Evolutionary conservation across 2,797 vertebrate genomes (phyloP), one percentile per base, ranked within the genome.

Genomic region (Sebastes hopkinsi): DNA sequence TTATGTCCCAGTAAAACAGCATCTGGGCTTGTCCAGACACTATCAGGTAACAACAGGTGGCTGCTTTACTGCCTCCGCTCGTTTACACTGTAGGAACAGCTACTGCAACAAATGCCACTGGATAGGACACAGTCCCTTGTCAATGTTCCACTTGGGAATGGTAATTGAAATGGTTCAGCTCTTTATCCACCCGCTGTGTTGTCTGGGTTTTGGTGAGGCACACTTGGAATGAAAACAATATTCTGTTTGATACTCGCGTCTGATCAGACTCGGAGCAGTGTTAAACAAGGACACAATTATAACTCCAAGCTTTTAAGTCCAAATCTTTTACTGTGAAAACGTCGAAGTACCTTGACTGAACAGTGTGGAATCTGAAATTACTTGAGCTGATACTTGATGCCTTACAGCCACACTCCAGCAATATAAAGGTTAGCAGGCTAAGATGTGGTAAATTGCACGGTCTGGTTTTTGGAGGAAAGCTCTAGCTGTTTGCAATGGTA

Each of bases 31-130:
- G 93, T 95, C 93, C 93, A 94, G 93, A 93, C 91, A 92, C 90
- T 91, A 95, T 94, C 93, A 92, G 91, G 91, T 95, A 95, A 93
- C 93, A 94, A 95, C 94, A 95, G 94, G 94, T 95, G 94, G 93
- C 92, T 93, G 77, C 89, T 95, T 95, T 94, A 95, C 90, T 92
- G 93, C 93, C 89, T 88, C 91, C n/a, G 89, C 92, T 94, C 90
- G 72, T 94, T 94, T 93, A 85, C 90, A 91, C 91, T 86, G 84
- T 56, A 88, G 88, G 62, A 94, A 87, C 84, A 88, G 92, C 93
- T 90, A 92, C 92, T 88, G 92, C 92, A 92, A 90, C 93, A 92
- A 94, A 94, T 87, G 92, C 83, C 83, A 89, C 82, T 84, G 88
- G 89, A 89, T 79, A 71, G 88, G 79, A 83, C 74, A 75, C 83